These are phyloP conservation scores for Apotomis capreana DNA, from an alignment of 2,888 invertebrate species.

Conservation along the genomic window DNA sequence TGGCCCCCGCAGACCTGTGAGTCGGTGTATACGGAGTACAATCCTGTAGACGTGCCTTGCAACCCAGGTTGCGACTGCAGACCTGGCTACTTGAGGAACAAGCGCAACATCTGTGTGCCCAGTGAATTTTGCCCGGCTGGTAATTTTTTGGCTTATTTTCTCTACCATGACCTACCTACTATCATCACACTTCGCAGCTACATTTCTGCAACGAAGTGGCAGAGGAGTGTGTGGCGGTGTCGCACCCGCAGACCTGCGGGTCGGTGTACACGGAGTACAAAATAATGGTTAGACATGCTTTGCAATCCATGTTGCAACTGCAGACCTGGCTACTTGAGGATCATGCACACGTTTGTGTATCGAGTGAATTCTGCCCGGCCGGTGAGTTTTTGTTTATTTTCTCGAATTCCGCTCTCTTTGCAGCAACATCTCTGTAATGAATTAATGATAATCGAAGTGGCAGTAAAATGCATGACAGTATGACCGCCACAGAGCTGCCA, in stretches of 20 bases:
- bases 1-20: constrained; percentile 24
- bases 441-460: no score
- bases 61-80: constrained; percentile 36
- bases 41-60: constrained; percentile 5
- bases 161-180: constrained; percentile 19
- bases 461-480: no score
- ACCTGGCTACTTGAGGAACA: constrained; percentile 30
- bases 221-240: no score
- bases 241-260: no score
- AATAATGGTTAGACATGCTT: neutral
- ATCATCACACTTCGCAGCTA: constrained; percentile 43
- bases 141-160: constrained; percentile 10
- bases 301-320: constrained; percentile 36
- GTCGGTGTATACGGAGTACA: constrained; percentile 30
- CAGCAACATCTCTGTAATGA: constrained; percentile 53
- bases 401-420: constrained; percentile 31
- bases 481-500: no score
- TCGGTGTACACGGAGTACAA: constrained; percentile 23
- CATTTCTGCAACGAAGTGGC: constrained; percentile 47
- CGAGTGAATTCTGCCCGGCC: constrained; percentile 29
- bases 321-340: constrained; percentile 30
- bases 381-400: constrained; percentile 2
- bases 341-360: constrained; percentile 34
- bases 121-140: constrained; percentile 33
- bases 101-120: constrained; percentile 28